phyloP scores from a whole-genome alignment of 2,888 invertebrate species.

The Auanema freiburgensis region DNA sequence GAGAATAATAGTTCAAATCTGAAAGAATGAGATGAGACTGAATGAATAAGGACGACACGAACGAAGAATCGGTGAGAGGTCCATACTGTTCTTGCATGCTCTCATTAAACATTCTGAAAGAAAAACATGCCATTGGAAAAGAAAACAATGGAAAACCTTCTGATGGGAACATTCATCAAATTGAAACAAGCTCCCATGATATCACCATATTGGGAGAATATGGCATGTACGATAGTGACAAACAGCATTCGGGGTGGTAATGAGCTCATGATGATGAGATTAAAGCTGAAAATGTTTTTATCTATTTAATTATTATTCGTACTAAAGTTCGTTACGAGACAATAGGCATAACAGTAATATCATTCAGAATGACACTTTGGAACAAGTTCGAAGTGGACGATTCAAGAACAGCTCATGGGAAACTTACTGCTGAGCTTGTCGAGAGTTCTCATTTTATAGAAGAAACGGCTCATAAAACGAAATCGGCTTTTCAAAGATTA shows the following conservation, averaged over 20 bases:
- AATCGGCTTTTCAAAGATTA: too few species aligned
- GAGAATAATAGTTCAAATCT: conserved; percentile 56
- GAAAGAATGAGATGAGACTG: conserved; percentile 10
- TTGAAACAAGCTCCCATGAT: conserved; percentile 50
- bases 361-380: too few species aligned
- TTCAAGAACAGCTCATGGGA: too few species aligned
- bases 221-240: conserved; percentile 43
- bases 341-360: too few species aligned
- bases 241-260: conserved; percentile 31
- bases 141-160: conserved; percentile 15
- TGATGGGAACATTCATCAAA: conserved; percentile 49
- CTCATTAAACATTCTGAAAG: conserved; percentile 37
- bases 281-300: too few species aligned
- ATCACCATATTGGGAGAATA: conserved; percentile 55
- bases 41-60: conserved; percentile 12
- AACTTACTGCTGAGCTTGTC: too few species aligned
- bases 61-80: conserved; percentile 15
- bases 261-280: conserved; percentile 11
- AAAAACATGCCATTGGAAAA: neutral
- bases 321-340: too few species aligned
- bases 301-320: too few species aligned
- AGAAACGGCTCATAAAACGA: too few species aligned
- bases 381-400: too few species aligned
- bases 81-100: conserved; percentile 39
- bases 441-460: too few species aligned